These are phyloP conservation scores for Onchidella celtica DNA, from an alignment of 2,888 invertebrate genomes.

Conservation along the genomic window DNA sequence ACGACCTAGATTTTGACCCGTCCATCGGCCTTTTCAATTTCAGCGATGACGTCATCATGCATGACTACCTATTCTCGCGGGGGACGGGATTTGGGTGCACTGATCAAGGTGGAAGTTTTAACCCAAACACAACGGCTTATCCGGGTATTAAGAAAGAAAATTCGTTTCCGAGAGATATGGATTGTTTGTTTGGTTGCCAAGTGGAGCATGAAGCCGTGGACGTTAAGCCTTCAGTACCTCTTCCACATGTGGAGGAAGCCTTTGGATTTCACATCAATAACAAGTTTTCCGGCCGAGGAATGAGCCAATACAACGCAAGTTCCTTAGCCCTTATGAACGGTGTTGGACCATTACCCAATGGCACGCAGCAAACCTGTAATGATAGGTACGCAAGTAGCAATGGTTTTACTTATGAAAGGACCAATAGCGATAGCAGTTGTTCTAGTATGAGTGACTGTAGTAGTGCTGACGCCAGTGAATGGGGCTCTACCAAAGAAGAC, in stretches of 20 bases:
- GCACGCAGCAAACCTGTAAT: neutral
- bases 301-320: neutral
- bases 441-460: slow-evolving; percentile 63
- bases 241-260: slow-evolving; percentile 44
- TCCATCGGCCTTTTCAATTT: slow-evolving; percentile 64
- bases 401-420: neutral
- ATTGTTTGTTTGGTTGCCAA: slow-evolving; percentile 10
- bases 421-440: slow-evolving; percentile 28
- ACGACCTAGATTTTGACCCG: slow-evolving; percentile 53
- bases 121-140: neutral
- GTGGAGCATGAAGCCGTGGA: neutral
- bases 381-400: neutral
- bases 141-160: neutral
- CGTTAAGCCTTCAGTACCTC: neutral
- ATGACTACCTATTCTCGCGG: slow-evolving; percentile 75
- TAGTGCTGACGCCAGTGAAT: slow-evolving; percentile 55
- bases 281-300: slow-evolving; percentile 2
- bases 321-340: neutral
- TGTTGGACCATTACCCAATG: neutral
- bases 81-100: slow-evolving; percentile 55
- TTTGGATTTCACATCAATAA: slow-evolving; percentile 38
- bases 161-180: neutral
- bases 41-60: slow-evolving; percentile 71
- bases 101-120: neutral
- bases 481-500: slow-evolving; percentile 4